Base-by-base conservation (phyloP, 1,140 invertebrate genomes). In the Lycorma delicatula region DNA sequence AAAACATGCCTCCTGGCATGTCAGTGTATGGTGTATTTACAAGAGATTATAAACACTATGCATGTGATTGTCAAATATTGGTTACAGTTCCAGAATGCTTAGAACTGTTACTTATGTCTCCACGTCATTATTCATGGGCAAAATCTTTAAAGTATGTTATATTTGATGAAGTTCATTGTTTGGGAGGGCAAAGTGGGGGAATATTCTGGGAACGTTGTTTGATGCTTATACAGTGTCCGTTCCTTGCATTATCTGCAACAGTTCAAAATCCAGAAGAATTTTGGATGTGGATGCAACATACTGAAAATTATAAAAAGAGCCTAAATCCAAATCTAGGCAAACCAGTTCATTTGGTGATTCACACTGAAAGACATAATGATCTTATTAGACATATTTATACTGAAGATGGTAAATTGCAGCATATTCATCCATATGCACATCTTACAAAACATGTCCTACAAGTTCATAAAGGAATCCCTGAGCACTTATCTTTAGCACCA, bases 111-210 rank as follows among this genome's bases (percentile, higher is more conserved):
- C 50, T 65, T 4, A 38, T 65, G n/a, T 63, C 62, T n/a, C 60
- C 62, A 7, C 47, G 54, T 6, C 51, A 47, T n/a, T 54, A 60
- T 38, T 29, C 34, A n/a, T 65, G 64, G 64, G 31, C 49, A 9
- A 54, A 58, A 27, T 44, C 44, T 22, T 7, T 65, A 12, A 46
- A 52, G 7, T 65, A 65, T 46, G 60, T 62, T 0, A 65, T 65
- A 23, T 64, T 63, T 56, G 64, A 65, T 60, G 64, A 65, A 58
- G 58, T 65, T 12, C 64, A 65, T 46, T 61, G 63, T 56, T 51
- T 65, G 47, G 58, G 55, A 23, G 60, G 56, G 9, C 44, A 62
- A 25, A 29, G 25, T 22, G 62, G 58, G 5, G 64, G 62, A 4
- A 13, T 58, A 11, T 28, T 51, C 0, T 65, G 60, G 62, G 64